A percentile compares a stretch with the other conserved stretches of the same genome.
Conservation (phyloP, 2,888 invertebrate genomes). For the Drosophila buzzatii region DNA sequence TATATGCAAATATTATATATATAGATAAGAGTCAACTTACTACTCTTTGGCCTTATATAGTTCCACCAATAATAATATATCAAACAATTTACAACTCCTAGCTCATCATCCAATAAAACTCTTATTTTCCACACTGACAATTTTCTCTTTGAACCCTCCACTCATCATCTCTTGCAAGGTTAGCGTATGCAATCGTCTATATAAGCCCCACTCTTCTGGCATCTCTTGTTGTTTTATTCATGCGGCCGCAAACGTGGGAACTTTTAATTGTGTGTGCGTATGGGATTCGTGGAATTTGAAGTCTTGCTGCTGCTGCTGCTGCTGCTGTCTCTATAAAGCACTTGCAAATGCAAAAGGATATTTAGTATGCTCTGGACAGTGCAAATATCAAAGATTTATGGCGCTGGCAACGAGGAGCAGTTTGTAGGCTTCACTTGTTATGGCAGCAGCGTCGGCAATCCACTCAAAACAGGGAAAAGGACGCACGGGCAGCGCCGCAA, state of each 20-base stretch:
- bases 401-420: conserved; percentile 33
- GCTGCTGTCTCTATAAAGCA: conserved; percentile 39
- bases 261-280: conserved; percentile 75
- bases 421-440: conserved; percentile 61
- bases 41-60: too few relatives aligned
- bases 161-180: neutral
- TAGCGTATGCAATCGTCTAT: conserved; percentile 28
- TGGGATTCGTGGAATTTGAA: conserved; percentile 62
- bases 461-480: conserved; percentile 33
- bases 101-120: neutral
- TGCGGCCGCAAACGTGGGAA: conserved; percentile 68
- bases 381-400: conserved; percentile 75
- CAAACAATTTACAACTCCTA: too few relatives aligned
- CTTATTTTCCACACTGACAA: neutral
- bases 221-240: conserved; percentile 70
- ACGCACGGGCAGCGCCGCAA: conserved; percentile 10
- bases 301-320: conserved; percentile 7
- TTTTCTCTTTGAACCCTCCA: neutral
- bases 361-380: conserved; percentile 66
- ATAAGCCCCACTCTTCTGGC: neutral
- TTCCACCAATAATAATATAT: too few relatives aligned
- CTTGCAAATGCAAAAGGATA: conserved; percentile 70
- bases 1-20: too few relatives aligned
- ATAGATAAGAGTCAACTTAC: too few relatives aligned
- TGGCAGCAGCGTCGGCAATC: conserved; percentile 24